phyloP scores from a whole-genome alignment of 2,113 vertebrate genomes.

The Egretta garzetta region DNA sequence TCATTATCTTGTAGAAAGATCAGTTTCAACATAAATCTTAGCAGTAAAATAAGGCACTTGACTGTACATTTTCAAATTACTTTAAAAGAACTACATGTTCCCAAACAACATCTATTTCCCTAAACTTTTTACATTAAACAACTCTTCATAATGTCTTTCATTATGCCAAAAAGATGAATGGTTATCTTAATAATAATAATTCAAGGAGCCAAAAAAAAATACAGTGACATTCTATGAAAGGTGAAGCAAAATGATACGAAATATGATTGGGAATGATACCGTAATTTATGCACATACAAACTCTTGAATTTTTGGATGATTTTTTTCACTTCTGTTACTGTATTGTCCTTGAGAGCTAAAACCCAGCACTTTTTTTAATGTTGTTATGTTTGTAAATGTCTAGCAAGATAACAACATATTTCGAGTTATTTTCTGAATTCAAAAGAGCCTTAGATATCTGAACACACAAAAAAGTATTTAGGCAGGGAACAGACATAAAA shows the following conservation, averaged over 20 bases:
- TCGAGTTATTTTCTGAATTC: not conserved
- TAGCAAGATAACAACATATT: not conserved
- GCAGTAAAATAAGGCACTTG: not conserved
- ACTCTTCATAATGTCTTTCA: not conserved
- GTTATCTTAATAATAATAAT: not conserved
- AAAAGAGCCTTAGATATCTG: not conserved
- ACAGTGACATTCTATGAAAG: not conserved
- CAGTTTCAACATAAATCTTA: not conserved
- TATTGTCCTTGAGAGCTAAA: not conserved
- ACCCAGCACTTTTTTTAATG: not conserved
- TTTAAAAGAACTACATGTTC: not conserved
- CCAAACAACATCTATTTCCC: not conserved
- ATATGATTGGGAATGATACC: not conserved
- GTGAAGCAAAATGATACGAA: not conserved
- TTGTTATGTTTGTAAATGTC: not conserved
- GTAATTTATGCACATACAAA: not conserved
- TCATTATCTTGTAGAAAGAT: not conserved
- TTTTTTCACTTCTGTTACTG: not conserved
- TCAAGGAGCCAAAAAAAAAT: not conserved
- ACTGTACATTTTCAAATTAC: not conserved
- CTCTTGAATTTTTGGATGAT: not conserved
- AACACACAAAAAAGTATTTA: not conserved
- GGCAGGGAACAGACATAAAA: not conserved
- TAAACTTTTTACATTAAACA: not conserved
- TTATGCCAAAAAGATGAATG: not conserved